Evolutionary conservation across 2,888 invertebrate species (phyloP).

Genomic region (Acleris literana): DNA sequence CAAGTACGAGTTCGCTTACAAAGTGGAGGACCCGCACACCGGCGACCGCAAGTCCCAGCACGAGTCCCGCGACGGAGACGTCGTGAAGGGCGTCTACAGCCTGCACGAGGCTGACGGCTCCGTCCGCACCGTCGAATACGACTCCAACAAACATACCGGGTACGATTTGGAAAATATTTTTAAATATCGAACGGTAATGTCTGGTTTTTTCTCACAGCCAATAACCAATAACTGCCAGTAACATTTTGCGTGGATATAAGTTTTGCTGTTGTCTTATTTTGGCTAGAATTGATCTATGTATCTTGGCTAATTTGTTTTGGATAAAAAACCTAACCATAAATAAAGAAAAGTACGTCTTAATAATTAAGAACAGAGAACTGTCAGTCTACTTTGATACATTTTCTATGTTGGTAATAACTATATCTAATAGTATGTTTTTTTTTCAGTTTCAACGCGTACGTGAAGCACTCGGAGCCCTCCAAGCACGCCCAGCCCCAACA

Average conservation of each 20-base stretch:
- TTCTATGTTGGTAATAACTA: background rate
- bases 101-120: constrained; percentile 83
- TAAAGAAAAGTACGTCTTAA: too few relatives aligned
- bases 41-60: constrained; percentile 82
- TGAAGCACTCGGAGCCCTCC: constrained; percentile 67
- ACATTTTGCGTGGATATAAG: too few relatives aligned
- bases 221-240: too few relatives aligned
- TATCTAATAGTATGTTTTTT: constrained; percentile 4
- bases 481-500: constrained; percentile 55
- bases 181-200: too few relatives aligned
- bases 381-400: too few relatives aligned
- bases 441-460: constrained; percentile 79
- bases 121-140: constrained; percentile 81
- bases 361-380: too few relatives aligned
- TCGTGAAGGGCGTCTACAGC: constrained; percentile 83
- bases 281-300: too few relatives aligned
- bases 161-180: constrained; percentile 48
- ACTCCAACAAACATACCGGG: constrained; percentile 78
- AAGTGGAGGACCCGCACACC: constrained; percentile 79
- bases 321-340: too few relatives aligned
- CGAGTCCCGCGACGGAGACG: constrained; percentile 74
- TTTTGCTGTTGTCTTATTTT: too few relatives aligned
- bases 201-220: too few relatives aligned
- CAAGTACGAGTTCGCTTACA: constrained; percentile 81
- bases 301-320: too few relatives aligned